Conservation (phyloP, 2,888 invertebrate genomes). For the Teinopalpus imperialis region DNA sequence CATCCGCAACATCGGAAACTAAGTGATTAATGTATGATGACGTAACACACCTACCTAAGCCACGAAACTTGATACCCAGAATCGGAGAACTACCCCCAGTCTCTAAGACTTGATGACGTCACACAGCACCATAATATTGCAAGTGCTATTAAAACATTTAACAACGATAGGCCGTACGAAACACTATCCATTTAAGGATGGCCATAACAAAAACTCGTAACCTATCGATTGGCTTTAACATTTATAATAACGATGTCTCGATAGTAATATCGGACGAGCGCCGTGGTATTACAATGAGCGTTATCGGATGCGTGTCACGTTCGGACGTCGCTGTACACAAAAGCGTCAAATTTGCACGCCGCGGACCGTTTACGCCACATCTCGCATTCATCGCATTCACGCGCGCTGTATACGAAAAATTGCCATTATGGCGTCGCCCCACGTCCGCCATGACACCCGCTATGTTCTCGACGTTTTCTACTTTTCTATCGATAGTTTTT, state of each 20-base stretch:
- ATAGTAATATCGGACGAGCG: constrained; percentile 29
- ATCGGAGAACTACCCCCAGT: too few relatives aligned
- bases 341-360: constrained; percentile 80
- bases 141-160: too few relatives aligned
- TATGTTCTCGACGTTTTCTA: constrained; percentile 26
- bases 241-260: constrained; percentile 5
- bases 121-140: too few relatives aligned
- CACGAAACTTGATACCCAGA: too few relatives aligned
- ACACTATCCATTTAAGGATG: not conserved
- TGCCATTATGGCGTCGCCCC: constrained; percentile 64
- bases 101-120: too few relatives aligned
- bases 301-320: constrained; percentile 66
- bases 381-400: constrained; percentile 73
- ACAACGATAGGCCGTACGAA: too few relatives aligned
- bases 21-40: too few relatives aligned
- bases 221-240: not conserved
- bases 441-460: constrained; percentile 58
- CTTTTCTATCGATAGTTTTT: constrained; percentile 20
- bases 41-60: too few relatives aligned
- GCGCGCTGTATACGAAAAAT: constrained; percentile 73
- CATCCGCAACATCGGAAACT: too few relatives aligned
- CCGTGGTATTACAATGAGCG: constrained; percentile 32
- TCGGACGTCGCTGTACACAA: constrained; percentile 60
- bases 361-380: constrained; percentile 74
- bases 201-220: not conserved